Conservation (phyloP, 1,140 invertebrate species). For the Temnothorax curvispinosus region DNA sequence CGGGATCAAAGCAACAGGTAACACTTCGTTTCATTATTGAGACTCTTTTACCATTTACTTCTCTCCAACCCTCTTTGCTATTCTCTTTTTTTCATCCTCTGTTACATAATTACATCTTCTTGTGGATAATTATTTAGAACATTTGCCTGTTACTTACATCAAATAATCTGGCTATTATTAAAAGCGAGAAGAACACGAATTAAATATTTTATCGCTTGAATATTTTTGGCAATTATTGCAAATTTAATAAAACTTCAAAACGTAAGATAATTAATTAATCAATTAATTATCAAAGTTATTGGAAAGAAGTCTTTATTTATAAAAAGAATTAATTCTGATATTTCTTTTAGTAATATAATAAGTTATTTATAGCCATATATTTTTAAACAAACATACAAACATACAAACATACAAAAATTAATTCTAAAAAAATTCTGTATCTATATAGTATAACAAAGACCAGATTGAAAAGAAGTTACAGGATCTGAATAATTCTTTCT, state of each 20-base stretch:
- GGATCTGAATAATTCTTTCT: background rate
- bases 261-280: background rate
- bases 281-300: background rate
- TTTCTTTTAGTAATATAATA: background rate
- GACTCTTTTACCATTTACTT: conserved; percentile 3
- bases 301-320: background rate
- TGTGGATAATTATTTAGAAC: background rate
- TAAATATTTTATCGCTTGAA: background rate
- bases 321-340: background rate
- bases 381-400: background rate
- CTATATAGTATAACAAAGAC: background rate
- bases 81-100: background rate
- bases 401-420: background rate
- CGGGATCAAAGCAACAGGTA: conserved; percentile 85
- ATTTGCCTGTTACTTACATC: background rate
- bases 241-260: background rate
- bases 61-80: background rate
- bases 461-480: background rate
- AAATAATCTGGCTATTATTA: background rate
- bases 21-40: conserved; percentile 57
- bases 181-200: background rate
- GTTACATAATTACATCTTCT: background rate
- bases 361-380: background rate
- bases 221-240: background rate
- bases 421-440: background rate